A percentile compares a stretch with the other conserved stretches of the same genome.
Evolutionary conservation across 1,140 invertebrate genomes (phyloP).

Genomic region (Saxidomus purpurata): DNA sequence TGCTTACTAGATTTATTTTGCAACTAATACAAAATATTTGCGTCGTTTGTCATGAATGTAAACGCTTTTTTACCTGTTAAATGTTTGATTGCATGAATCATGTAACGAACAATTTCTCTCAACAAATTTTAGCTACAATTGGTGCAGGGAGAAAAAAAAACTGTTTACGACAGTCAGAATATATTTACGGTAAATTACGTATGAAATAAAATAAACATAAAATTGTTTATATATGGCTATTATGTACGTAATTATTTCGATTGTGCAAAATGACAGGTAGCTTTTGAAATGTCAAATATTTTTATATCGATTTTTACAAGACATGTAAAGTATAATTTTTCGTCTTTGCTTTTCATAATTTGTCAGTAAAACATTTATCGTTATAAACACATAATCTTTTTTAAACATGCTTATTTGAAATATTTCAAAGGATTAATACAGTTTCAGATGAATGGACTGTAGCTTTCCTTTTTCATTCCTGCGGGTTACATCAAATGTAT

Average conservation of each 20-base stretch:
- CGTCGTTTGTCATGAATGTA: neutral
- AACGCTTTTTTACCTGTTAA: neutral
- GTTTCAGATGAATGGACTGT: too few species aligned
- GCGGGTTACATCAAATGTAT: too few species aligned
- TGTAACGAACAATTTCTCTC: neutral
- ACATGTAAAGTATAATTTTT: constrained; percentile 6
- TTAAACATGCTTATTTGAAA: too few species aligned
- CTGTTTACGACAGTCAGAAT: neutral
- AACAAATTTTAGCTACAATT: neutral
- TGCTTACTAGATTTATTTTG: too few species aligned
- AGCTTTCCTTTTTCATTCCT: too few species aligned
- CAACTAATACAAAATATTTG: too few species aligned
- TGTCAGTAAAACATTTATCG: neutral
- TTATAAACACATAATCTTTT: neutral
- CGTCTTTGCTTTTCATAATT: neutral
- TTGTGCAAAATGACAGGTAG: constrained; percentile 6
- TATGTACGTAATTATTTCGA: constrained; percentile 47
- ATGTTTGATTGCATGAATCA: constrained; percentile 1
- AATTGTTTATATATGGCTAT: neutral
- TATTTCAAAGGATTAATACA: too few species aligned
- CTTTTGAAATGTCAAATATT: constrained; percentile 32
- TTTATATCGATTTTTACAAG: neutral
- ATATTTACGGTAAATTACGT: constrained; percentile 31
- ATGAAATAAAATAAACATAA: constrained; percentile 25
- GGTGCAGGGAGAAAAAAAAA: neutral